These are phyloP conservation scores for Hydrotaea cyrtoneurina DNA, from an alignment of 2,888 invertebrate genomes.

Conservation along the genomic window DNA sequence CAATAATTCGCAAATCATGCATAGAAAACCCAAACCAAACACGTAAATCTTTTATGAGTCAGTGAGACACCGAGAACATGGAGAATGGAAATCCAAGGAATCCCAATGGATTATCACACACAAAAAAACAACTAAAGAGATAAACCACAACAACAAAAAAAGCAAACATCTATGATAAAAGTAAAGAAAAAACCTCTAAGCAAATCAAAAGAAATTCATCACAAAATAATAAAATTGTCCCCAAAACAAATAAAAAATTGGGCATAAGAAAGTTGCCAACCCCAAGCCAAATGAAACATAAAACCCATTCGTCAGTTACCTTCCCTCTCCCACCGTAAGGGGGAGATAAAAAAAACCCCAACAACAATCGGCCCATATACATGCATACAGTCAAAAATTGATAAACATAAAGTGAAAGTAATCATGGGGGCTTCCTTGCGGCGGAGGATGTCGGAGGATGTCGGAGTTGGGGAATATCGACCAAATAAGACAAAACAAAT, in stretches of 20 bases:
- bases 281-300: background rate
- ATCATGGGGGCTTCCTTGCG: constrained; percentile 3
- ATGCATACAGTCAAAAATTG: constrained; percentile 1
- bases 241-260: background rate
- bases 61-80: background rate
- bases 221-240: constrained; percentile 19
- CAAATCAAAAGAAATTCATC: constrained; percentile 23
- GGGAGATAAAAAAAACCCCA: background rate
- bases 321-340: background rate
- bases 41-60: constrained; percentile 25
- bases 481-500: background rate
- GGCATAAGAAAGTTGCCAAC: background rate
- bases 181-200: background rate
- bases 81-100: background rate
- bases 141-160: background rate
- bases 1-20: constrained; percentile 41
- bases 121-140: background rate
- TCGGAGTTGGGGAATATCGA: too few species aligned
- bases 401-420: constrained; percentile 29
- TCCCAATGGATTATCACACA: constrained; percentile 26
- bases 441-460: background rate
- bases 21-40: constrained; percentile 27
- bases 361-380: background rate
- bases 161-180: background rate
- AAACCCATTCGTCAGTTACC: constrained; percentile 1